Percentiles rank a stretch among this genome's conserved stretches.
Conservation (phyloP, 2,113 vertebrate species). For the Nothobranchius kuhntae region DNA sequence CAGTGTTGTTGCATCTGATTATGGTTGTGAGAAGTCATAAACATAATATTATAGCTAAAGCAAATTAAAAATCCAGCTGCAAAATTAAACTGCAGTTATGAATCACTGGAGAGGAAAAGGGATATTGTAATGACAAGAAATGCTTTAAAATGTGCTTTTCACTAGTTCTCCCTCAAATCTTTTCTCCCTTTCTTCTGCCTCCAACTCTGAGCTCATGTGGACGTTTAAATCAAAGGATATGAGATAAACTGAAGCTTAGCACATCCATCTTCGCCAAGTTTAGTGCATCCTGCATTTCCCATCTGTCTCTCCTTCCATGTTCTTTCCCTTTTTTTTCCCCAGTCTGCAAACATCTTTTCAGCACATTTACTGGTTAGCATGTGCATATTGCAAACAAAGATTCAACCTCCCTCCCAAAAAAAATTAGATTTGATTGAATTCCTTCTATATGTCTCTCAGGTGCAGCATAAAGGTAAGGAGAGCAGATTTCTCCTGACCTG, state of each 20-base stretch:
- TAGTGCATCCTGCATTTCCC: slow-evolving; percentile 39
- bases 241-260: slow-evolving; percentile 20
- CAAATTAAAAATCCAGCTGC: too few relatives aligned
- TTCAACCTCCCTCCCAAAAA: neutral
- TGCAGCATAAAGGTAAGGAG: neutral
- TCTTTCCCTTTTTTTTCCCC: neutral
- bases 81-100: too few relatives aligned
- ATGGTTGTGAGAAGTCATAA: too few relatives aligned
- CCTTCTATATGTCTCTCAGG: slow-evolving; percentile 34
- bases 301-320: slow-evolving; percentile 3
- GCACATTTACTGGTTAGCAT: slow-evolving; percentile 14
- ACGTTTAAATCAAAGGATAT: slow-evolving; percentile 11
- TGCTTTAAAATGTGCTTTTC: neutral
- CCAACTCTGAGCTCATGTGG: slow-evolving; percentile 1
- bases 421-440: slow-evolving; percentile 28
- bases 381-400: slow-evolving; percentile 24
- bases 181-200: neutral
- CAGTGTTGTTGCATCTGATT: too few relatives aligned
- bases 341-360: neutral
- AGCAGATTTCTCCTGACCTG: slow-evolving; percentile 48
- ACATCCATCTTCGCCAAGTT: slow-evolving; percentile 39
- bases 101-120: neutral
- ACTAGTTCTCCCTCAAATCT: neutral
- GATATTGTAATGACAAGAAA: neutral
- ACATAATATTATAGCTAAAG: too few relatives aligned